Percentiles rank a stretch among this genome's conserved stretches.
phyloP scores from a whole-genome alignment of 2,113 vertebrate genomes.

The Ondatra zibethicus region DNA sequence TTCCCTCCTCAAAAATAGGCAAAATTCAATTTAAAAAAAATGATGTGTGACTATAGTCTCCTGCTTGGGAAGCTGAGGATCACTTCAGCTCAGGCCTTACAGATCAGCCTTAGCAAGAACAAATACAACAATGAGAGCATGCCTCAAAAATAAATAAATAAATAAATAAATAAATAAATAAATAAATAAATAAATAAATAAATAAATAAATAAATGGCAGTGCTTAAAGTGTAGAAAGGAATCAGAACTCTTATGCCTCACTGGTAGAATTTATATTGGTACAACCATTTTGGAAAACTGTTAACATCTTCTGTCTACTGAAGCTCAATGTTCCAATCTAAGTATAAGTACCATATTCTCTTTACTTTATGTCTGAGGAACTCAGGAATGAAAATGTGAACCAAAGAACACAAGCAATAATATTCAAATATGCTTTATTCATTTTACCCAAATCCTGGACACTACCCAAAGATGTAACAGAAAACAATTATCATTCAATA shows the following conservation, averaged over 20 bases:
- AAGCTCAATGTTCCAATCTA: neutral
- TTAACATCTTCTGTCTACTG: neutral
- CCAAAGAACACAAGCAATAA: slow-evolving; percentile 12
- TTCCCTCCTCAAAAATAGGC: neutral
- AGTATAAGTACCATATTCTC: neutral
- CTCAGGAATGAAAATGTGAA: neutral
- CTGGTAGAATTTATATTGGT: neutral
- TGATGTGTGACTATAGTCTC: neutral
- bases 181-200: too few relatives aligned
- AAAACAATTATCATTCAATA: neutral
- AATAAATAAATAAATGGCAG: neutral
- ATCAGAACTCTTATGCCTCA: neutral
- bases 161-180: neutral
- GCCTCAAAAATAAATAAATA: neutral
- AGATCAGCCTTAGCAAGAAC: neutral
- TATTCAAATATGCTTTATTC: slow-evolving; percentile 51
- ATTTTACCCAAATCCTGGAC: neutral
- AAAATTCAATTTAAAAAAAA: neutral
- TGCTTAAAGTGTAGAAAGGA: neutral
- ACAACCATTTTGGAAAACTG: slow-evolving; percentile 22
- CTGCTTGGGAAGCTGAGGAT: neutral
- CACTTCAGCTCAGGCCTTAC: neutral
- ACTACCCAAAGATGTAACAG: neutral
- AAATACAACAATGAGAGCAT: neutral
- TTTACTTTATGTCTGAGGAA: neutral